These are phyloP conservation scores for Drosophila prolongata DNA, from an alignment of 2,888 invertebrate genomes.

Conservation along the genomic window DNA sequence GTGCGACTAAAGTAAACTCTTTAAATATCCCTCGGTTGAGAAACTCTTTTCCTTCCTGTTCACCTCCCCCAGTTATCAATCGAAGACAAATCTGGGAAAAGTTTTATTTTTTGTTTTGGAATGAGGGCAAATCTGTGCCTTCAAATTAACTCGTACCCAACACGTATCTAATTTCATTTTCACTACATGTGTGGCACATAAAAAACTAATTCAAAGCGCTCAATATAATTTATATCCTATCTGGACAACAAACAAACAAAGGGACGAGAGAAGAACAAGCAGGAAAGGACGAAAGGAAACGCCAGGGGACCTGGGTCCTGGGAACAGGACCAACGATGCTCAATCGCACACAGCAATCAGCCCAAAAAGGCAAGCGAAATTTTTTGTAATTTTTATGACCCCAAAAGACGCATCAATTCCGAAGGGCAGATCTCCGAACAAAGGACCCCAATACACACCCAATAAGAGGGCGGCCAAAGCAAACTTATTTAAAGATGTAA, in stretches of 20 bases:
- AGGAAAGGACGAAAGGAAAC: conserved; percentile 44
- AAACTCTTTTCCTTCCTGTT: not conserved
- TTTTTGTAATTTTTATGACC: conserved; percentile 80
- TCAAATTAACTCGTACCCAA: conserved; percentile 61
- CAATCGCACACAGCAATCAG: conserved; percentile 70
- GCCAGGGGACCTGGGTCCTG: conserved; percentile 42
- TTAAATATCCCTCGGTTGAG: conserved; percentile 37
- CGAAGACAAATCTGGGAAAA: conserved; percentile 38
- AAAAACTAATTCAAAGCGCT: conserved; percentile 78
- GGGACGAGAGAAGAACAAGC: conserved; percentile 1
- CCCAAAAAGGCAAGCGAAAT: conserved; percentile 65
- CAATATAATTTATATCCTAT: conserved; percentile 78
- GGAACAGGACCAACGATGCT: conserved; percentile 32
- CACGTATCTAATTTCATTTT: conserved; percentile 78
- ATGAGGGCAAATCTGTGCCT: conserved; percentile 54
- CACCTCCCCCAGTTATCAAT: conserved; percentile 23
- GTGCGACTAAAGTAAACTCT: conserved; percentile 56
- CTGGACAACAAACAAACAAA: conserved; percentile 43
- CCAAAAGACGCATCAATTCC: conserved; percentile 81
- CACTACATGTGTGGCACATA: conserved; percentile 71
- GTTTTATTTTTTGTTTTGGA: conserved; percentile 37
- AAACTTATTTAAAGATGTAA: conserved; percentile 75
- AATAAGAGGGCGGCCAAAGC: conserved; percentile 39
- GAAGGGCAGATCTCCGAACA: conserved; percentile 45
- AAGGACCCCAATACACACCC: conserved; percentile 45